Base-by-base conservation (phyloP, 2,797 vertebrate species). In the Pteronotus mesoamericanus region DNA sequence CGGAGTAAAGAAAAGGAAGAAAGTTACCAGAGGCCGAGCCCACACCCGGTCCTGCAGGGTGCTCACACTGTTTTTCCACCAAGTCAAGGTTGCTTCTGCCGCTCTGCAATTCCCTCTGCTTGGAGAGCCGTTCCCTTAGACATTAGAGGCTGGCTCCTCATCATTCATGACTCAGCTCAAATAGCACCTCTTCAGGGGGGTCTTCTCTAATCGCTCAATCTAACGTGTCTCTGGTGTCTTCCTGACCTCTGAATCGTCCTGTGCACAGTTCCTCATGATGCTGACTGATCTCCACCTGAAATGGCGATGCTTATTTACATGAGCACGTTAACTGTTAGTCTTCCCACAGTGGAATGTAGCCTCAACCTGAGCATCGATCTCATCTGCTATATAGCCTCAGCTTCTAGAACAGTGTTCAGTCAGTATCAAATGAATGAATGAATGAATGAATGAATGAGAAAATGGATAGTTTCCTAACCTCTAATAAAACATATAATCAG, bases 261-360 rank as follows among this genome's bases (percentile, higher is more conserved):
- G 29, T 1, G 26, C 44, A 9, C n/a, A 29, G 32, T 64, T 44
- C 51, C 51, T 77, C 24, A 3, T 2, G 2, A 42, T 2, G 15
- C 39, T 66, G 74, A 69, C 37, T 16, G 5, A 55, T 2, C 2
- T n/a, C 12, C 11, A 59, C 29, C 39, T 11, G 71, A 32, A 42
- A 10, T 7, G 32, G 22, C 2, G 55, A 8, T 29, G 79, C 21
- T 57, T 24, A 44, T 4, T 59, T 64, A 44, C 0, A 15, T 0
- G 8, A 22, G 19, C n/a, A 14, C 0, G 1, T 51, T 22, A 2
- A 9, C 4, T 0, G 4, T 59, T 9, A 37, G 19, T 11, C 16
- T 64, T 6, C 9, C 42, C 24, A n/a, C 19, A 10, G 32, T 21
- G 29, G 44, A 9, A 72, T 1, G 6, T 32, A 29, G 3, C 24